Base-by-base conservation (phyloP, 1,140 invertebrate genomes). In the Ceratitis capitata region DNA sequence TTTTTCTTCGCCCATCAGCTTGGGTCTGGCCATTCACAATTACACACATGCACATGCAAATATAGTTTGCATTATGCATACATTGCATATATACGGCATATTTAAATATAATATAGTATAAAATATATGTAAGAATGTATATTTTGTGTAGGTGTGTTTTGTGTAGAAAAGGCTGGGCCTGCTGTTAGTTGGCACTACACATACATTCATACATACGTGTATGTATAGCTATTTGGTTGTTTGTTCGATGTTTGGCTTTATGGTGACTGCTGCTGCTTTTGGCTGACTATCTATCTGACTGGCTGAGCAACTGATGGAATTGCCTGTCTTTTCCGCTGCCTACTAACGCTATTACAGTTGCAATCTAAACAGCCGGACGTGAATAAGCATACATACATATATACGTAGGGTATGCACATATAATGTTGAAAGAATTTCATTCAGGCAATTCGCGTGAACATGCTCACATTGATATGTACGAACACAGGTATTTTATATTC, bases 321-420 rank as follows among this genome's bases (percentile, higher is more conserved):
- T 56, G 35, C 32, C 29, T 39, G 61, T 32, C 61, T 69, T 69
- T 69, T 69, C 61, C 61, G 61, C 61, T 69, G 32, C 61, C 32
- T 32, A 69, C 61, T 69, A 29, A 69, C 32, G 32, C 3, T 69
- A 32, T 39, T 69, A 69, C 61, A 69, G 29, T 61, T 61, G 58
- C 61, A 69, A 69, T 39, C 61, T n/a, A 69, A 39, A 16, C 61
- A 69, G 14, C 61, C 61, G 61, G 61, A 69, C 61, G 61, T 69
- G 26, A 0, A 14, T 61, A 10, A 12, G n/a, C 14, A 23, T 61
- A 32, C 3, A 61, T 61, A 16, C 58, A 32, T 61, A 23, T 29
- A 23, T 61, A 61, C 6, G 29, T 29, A 61, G 7, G 0, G 29
- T 58, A 53, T 53, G 23, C 3, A 56, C 26, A 58, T 2, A 5